phyloP scores from a whole-genome alignment of 2,113 vertebrate species.

The Scortum barcoo region DNA sequence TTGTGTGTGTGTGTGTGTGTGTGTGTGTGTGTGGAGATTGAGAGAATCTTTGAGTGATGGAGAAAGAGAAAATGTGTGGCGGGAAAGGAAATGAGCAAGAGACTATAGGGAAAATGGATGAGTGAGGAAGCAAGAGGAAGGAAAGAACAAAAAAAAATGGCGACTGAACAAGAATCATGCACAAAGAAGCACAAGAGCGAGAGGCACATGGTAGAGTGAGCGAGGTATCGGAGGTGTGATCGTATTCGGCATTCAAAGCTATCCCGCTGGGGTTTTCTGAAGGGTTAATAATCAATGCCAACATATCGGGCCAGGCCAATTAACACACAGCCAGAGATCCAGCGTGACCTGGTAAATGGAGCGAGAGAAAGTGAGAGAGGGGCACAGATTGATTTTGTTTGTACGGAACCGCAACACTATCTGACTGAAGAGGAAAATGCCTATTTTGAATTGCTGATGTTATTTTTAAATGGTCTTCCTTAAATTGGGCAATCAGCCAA shows the following conservation, averaged over 20 bases:
- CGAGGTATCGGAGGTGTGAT: conserved; percentile 26
- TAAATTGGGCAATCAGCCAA: conserved; percentile 21
- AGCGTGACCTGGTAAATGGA: conserved; percentile 52
- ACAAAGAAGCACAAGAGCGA: conserved; percentile 5
- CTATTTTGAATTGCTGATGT: conserved; percentile 31
- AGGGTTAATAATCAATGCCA: conserved; percentile 65
- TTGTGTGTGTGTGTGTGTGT: no score
- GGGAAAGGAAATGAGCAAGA: background rate
- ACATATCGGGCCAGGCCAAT: conserved; percentile 41
- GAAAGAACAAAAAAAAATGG: background rate
- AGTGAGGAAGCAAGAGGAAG: background rate
- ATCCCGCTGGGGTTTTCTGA: conserved; percentile 53
- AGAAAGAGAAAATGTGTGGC: background rate
- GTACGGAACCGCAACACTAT: conserved; percentile 5
- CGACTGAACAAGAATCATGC: conserved; percentile 1
- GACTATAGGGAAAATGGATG: background rate
- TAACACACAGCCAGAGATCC: conserved; percentile 60
- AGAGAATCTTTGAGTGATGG: background rate
- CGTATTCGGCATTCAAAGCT: conserved; percentile 42
- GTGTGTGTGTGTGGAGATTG: background rate
- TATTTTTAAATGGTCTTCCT: conserved; percentile 24
- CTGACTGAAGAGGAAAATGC: conserved; percentile 8
- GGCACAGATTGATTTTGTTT: conserved; percentile 58
- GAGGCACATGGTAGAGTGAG: conserved; percentile 7
- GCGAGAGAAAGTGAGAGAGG: conserved; percentile 17